Evolutionary conservation across 2,797 vertebrate species (phyloP), one percentile per base, ranked within the genome.

Genomic region (Squalus acanthias): DNA sequence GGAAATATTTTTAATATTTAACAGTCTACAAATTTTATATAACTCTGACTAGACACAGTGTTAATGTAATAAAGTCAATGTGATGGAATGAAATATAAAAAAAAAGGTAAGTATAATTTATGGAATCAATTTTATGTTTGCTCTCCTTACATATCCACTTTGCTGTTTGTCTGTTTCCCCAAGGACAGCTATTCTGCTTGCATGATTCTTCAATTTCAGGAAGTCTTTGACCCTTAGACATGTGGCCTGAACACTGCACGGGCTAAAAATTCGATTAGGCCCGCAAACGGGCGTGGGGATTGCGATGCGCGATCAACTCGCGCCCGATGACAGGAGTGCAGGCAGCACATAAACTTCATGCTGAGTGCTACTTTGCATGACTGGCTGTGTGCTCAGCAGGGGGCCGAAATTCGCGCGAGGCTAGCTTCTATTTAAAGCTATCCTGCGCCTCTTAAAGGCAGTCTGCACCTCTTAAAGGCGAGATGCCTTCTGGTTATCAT

Each of bases 1-100:
- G 65, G n/a, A 95, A 24, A 46, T 70, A 91, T 15, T 92, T 92
- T 72, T 53, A 95, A 95, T 72, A 95, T 70, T 94, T 94, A 94
- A 39, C 8, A 46, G 39, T 94, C 39, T 50, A 24, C 92, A 72
- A n/a, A 65, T 92, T 92, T 39, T 20, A 92, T 65, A 20, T 92
- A 63, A 92, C 33, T 22, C 60, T 92, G 60, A 92, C 60, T 39
- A 65, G 89, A 63, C 63, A 53, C 93, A 72, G 2, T 95, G 13
- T 72, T 29, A 50, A 53, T 95, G 39, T 29, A 10, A 72, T 74
- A 1, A 70, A 70, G 67, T 72, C 39, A 95, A 29, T 95, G n/a
- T 70, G n/a, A 72, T 95, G 12, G 22, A 46, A 95, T 70, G 39
- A 95, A 95, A 95, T 74, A 2, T 39, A 95, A 95, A 72, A 53